phyloP scores from a whole-genome alignment of 2,888 invertebrate species.

The Amaurobius ferox region DNA sequence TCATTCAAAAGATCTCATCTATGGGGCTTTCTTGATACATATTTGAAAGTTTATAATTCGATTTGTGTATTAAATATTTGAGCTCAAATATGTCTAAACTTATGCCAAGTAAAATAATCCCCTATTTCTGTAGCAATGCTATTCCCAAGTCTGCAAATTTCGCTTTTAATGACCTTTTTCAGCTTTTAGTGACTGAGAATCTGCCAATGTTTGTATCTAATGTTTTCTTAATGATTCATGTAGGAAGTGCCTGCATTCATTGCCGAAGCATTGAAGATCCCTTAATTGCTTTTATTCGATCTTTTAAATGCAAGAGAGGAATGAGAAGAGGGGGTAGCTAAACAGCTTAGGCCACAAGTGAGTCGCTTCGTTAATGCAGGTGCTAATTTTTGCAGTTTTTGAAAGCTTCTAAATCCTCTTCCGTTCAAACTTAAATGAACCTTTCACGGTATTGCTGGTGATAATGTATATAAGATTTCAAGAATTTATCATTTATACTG shows the following conservation, averaged over 20 bases:
- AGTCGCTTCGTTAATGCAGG: neutral
- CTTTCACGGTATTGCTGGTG: too few species aligned
- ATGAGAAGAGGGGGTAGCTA: neutral
- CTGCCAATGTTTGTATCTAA: conserved; percentile 36
- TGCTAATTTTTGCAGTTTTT: neutral
- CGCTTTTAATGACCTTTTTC: conserved; percentile 33
- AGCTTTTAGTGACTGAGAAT: conserved; percentile 29
- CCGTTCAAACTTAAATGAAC: too few species aligned
- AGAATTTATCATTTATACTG: too few species aligned
- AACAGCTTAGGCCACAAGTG: neutral
- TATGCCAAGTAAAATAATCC: conserved; percentile 24
- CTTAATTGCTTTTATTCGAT: conserved; percentile 40
- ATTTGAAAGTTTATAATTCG: neutral
- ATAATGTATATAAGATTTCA: too few species aligned
- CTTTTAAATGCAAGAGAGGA: conserved; percentile 27
- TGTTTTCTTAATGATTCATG: conserved; percentile 53
- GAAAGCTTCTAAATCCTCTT: neutral
- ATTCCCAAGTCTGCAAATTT: conserved; percentile 27
- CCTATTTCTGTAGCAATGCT: neutral
- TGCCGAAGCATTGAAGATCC: neutral
- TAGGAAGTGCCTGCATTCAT: conserved; percentile 6
- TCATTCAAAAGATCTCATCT: neutral
- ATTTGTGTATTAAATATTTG: neutral
- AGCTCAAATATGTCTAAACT: conserved; percentile 18
- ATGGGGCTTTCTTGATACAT: neutral